These are phyloP conservation scores for Aphaenogaster rudis DNA, from an alignment of 1,140 invertebrate species.

Conservation along the genomic window DNA sequence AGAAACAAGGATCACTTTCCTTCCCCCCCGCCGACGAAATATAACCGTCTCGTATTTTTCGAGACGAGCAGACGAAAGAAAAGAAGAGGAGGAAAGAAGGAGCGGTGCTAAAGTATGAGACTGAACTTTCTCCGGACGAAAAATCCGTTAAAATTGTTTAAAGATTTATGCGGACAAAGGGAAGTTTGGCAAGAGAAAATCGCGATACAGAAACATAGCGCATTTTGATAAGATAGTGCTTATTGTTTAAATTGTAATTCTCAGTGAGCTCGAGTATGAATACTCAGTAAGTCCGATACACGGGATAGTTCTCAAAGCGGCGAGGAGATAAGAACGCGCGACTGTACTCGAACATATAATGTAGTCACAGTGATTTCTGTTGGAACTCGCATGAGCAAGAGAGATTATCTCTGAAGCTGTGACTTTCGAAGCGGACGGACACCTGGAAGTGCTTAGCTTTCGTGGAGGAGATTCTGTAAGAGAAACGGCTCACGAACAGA, in stretches of 20 bases:
- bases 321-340: constrained; percentile 40
- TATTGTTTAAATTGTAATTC: constrained; percentile 25
- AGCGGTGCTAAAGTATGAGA: not conserved
- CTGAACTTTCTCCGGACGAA: not conserved
- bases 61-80: constrained; percentile 10
- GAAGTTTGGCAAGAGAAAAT: not conserved
- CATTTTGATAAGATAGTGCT: constrained; percentile 12
- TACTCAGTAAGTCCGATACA: not conserved
- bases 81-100: not conserved
- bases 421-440: constrained; percentile 66
- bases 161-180: not conserved
- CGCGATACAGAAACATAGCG: not conserved
- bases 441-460: constrained; percentile 53
- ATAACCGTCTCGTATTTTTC: constrained; percentile 48
- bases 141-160: not conserved
- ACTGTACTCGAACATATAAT: constrained; percentile 17
- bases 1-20: constrained; percentile 25
- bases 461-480: constrained; percentile 23
- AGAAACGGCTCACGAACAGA: constrained; percentile 50
- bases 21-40: not conserved
- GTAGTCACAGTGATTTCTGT: constrained; percentile 20
- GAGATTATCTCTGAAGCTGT: constrained; percentile 34
- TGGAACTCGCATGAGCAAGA: constrained; percentile 11
- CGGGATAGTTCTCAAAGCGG: constrained; percentile 20
- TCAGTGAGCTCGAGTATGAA: constrained; percentile 22